Conservation (phyloP, 2,888 invertebrate species). For the Amphipyra berbera region DNA sequence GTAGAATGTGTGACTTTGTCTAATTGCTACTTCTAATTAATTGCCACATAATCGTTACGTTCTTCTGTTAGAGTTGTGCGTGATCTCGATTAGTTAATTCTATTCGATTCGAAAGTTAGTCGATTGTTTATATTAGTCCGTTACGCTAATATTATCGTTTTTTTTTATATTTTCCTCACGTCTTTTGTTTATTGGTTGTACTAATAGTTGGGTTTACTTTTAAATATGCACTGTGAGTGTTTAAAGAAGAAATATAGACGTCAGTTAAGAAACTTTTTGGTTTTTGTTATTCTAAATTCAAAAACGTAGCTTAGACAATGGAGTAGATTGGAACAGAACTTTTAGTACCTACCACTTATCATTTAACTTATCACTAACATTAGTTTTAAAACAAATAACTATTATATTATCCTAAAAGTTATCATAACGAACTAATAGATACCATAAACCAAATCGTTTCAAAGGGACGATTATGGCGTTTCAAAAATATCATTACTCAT, state of each 20-base stretch:
- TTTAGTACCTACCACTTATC: conserved; percentile 19
- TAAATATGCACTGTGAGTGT: neutral
- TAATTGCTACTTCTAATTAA: conserved; percentile 77
- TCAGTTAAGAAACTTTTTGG: neutral
- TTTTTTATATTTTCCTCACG: conserved; percentile 51
- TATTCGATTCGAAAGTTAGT: conserved; percentile 46
- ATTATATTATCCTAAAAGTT: conserved; percentile 41
- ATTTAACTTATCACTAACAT: conserved; percentile 32
- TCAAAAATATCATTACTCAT: conserved; percentile 79
- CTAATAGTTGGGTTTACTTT: conserved; percentile 29
- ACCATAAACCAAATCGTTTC: conserved; percentile 47
- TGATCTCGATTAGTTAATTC: conserved; percentile 33
- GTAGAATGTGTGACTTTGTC: conserved; percentile 69
- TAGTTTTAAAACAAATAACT: conserved; percentile 50
- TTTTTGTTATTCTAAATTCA: neutral
- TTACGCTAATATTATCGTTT: conserved; percentile 20
- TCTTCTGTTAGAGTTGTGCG: conserved; percentile 44
- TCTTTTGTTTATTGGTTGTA: conserved; percentile 27
- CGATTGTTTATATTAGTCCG: conserved; percentile 43
- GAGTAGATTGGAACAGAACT: neutral
- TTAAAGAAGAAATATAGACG: neutral
- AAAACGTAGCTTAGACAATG: neutral
- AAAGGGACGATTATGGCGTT: conserved; percentile 61
- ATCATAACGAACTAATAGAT: conserved; percentile 42
- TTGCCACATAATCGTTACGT: conserved; percentile 72